phyloP scores from a whole-genome alignment of 1,140 invertebrate species.

The Drosophila bocqueti region DNA sequence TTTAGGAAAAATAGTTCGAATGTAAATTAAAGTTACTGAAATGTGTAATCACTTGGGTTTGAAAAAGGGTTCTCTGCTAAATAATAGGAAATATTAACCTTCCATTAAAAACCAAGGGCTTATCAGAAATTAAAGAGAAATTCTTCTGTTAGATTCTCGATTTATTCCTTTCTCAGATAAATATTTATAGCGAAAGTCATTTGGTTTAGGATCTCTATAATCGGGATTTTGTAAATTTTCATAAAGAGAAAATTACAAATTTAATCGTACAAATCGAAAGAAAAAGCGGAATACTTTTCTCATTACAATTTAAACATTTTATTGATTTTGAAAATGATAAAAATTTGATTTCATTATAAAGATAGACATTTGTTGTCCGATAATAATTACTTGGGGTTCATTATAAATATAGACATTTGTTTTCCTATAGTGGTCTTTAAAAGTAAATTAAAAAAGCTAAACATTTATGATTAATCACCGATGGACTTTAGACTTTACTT shows the following conservation, averaged over 20 bases:
- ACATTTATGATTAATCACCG: neutral
- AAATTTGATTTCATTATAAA: neutral
- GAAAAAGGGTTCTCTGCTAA: neutral
- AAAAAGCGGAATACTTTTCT: neutral
- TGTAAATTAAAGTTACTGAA: neutral
- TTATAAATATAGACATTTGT: neutral
- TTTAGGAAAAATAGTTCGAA: neutral
- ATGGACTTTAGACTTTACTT: neutral
- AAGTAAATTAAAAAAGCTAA: neutral
- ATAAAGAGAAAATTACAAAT: neutral
- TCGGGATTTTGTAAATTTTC: neutral
- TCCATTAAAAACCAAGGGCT: neutral
- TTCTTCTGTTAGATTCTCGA: neutral
- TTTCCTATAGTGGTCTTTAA: neutral
- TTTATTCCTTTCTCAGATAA: neutral
- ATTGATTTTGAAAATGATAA: neutral
- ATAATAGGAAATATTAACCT: neutral
- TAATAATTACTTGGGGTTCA: too few species aligned
- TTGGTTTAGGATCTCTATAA: neutral
- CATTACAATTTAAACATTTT: too few species aligned
- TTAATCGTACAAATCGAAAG: too few species aligned
- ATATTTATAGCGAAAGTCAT: neutral
- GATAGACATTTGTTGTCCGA: neutral
- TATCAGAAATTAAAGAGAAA: neutral
- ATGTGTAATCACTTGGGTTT: neutral